phyloP scores from a whole-genome alignment of 2,113 vertebrate genomes.

The Amphiprion ocellaris region DNA sequence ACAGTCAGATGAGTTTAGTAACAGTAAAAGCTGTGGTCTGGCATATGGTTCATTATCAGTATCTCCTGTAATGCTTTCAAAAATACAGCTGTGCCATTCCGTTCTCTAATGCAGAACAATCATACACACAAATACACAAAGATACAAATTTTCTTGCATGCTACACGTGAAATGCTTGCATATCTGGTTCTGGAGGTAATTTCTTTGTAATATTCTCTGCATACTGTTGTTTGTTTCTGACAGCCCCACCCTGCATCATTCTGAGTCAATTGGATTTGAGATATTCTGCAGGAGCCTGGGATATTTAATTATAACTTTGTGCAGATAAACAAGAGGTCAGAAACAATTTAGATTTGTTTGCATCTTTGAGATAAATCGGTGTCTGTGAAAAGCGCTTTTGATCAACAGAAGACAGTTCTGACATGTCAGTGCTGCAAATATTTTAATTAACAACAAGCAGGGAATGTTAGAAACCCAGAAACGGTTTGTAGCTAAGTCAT shows the following conservation, averaged over 20 bases:
- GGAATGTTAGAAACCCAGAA: neutral
- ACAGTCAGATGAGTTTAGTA: neutral
- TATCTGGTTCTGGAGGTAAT: neutral
- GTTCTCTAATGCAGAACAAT: neutral
- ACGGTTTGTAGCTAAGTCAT: neutral
- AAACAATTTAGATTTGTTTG: constrained; percentile 27
- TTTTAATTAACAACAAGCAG: neutral
- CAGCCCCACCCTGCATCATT: neutral
- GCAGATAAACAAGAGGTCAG: constrained; percentile 17
- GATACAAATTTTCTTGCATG: neutral
- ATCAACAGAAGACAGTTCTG: neutral
- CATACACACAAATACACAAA: neutral
- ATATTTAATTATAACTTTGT: constrained; percentile 35
- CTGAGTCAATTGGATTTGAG: constrained; percentile 28
- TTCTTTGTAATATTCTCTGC: neutral
- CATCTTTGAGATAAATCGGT: constrained; percentile 7
- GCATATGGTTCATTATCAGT: constrained; percentile 10
- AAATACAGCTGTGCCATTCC: neutral
- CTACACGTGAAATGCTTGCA: neutral
- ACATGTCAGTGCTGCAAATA: neutral
- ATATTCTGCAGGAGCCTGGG: constrained; percentile 30
- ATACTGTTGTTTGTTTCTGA: constrained; percentile 12
- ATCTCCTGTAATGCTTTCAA: neutral
- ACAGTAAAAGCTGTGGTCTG: constrained; percentile 4
- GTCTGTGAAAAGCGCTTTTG: neutral